Base-by-base conservation (phyloP, 2,113 vertebrate genomes). In the Himantopus leucocephalus region DNA sequence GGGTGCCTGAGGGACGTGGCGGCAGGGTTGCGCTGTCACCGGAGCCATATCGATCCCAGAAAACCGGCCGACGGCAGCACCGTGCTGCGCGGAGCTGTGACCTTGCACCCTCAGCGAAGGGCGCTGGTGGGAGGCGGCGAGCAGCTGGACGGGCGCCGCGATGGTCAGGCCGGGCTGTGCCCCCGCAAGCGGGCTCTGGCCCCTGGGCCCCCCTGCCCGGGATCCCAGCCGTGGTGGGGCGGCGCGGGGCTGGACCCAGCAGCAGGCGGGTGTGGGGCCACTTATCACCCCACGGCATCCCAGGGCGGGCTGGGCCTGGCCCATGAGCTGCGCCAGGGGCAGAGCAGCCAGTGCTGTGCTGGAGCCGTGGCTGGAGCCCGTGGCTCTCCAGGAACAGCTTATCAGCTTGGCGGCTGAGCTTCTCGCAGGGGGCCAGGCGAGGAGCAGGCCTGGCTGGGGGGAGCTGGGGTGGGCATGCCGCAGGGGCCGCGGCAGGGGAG, bases 11-110 rank as follows among this genome's bases (percentile, higher is more conserved):
- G 72, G 87, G 96, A 94, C 9, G 3, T 37, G 72, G 67, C 3
- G 6, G 37, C 35, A 11, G 84, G 80, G 64, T 72, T 94, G 43
- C 22, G 19, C 87, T 20, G 83, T 95, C 79, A 94, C 96, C 58
- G 7, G 92, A 93, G 92, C 83, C 12, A 7, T 87, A 97, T 96
- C 24, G 95, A 96, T 96, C 96, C 94, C 83, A 93, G 96, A 94
- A 94, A 91, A 52, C 12, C 32, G 8, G 72, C 90, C 32, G 87
- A 83, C 16, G 13, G 85, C 85, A 79, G 89, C 90, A 88, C 74
- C 6, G 56, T 3, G 74, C 90, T 79, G 92, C 12, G 16, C 0
- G 6, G 90, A 94, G 96, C 96, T 77, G 94, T 97, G 95, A 96
- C 96, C 97, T 96, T 96, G 78, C 75, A 71, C 85, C 85, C 80